Evolutionary conservation across 2,113 vertebrate species (phyloP).

Genomic region (Gobius niger): DNA sequence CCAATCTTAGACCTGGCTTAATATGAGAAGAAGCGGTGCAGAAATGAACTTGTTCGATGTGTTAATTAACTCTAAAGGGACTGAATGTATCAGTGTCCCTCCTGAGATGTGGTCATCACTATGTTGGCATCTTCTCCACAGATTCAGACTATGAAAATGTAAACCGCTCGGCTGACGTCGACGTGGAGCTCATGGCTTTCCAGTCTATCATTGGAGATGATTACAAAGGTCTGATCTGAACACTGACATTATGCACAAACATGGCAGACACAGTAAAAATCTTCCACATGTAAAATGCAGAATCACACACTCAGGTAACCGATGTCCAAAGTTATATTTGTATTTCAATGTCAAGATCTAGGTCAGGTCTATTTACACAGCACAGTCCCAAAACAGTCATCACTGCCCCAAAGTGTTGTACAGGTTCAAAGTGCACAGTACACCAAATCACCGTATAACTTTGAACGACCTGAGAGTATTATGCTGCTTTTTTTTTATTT

Average conservation of each 20-base stretch:
- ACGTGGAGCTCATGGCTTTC: slow-evolving; percentile 80
- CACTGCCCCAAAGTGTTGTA: too few species aligned
- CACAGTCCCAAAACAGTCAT: too few species aligned
- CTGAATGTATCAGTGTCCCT: slow-evolving; percentile 10
- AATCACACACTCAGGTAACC: too few species aligned
- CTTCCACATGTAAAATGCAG: too few species aligned
- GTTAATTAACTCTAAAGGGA: slow-evolving; percentile 2
- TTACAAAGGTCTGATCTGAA: slow-evolving; percentile 72
- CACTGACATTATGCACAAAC: neutral
- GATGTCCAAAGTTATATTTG: too few species aligned
- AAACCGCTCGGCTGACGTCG: slow-evolving; percentile 73
- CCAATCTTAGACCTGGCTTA: neutral
- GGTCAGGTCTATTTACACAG: too few species aligned
- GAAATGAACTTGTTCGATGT: slow-evolving; percentile 22
- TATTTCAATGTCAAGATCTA: too few species aligned
- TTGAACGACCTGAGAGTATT: too few species aligned
- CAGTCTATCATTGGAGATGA: slow-evolving; percentile 79
- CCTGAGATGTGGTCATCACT: neutral
- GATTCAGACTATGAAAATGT: slow-evolving; percentile 77
- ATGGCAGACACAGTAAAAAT: neutral
- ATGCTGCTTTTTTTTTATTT: too few species aligned
- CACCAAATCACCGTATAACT: too few species aligned
- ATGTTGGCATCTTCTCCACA: slow-evolving; percentile 36
- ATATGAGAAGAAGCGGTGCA: neutral
- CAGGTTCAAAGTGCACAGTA: too few species aligned